Evolutionary conservation across 2,888 invertebrate genomes (phyloP).

Genomic region (Chymomyza procnemis): DNA sequence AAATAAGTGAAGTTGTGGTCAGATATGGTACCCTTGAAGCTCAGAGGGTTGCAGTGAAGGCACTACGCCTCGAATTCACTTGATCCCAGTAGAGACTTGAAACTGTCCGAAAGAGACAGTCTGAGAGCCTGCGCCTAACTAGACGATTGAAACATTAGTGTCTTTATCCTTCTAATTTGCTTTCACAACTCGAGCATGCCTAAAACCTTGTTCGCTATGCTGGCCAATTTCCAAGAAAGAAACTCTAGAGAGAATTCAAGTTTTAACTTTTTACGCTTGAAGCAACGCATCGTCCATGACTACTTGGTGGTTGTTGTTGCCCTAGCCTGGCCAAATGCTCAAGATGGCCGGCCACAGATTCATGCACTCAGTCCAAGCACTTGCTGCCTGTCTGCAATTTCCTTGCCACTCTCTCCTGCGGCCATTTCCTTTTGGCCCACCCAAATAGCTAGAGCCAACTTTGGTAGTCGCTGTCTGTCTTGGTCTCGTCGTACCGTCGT

Average conservation of each 20-base stretch:
- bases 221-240: constrained; percentile 63
- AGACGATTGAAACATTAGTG: not conserved
- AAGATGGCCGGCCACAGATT: constrained; percentile 55
- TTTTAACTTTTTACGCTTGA: constrained; percentile 68
- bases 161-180: constrained; percentile 49
- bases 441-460: constrained; percentile 36
- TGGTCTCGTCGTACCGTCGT: constrained; percentile 4
- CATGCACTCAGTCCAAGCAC: constrained; percentile 26
- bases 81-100: too few species aligned
- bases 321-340: constrained; percentile 32
- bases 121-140: not conserved
- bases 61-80: too few species aligned
- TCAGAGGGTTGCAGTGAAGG: too few species aligned
- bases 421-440: constrained; percentile 28
- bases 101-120: too few species aligned
- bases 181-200: constrained; percentile 37
- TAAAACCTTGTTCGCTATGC: constrained; percentile 28
- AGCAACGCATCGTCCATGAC: constrained; percentile 31
- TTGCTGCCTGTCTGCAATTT: constrained; percentile 37
- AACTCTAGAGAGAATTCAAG: constrained; percentile 58
- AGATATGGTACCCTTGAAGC: not conserved
- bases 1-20: not conserved
- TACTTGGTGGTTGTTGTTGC: not conserved
- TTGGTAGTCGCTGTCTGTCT: constrained; percentile 15
- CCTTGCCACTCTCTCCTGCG: constrained; percentile 14